Conservation (phyloP, 2,888 invertebrate species). For the Rhyacophila evoluta region DNA sequence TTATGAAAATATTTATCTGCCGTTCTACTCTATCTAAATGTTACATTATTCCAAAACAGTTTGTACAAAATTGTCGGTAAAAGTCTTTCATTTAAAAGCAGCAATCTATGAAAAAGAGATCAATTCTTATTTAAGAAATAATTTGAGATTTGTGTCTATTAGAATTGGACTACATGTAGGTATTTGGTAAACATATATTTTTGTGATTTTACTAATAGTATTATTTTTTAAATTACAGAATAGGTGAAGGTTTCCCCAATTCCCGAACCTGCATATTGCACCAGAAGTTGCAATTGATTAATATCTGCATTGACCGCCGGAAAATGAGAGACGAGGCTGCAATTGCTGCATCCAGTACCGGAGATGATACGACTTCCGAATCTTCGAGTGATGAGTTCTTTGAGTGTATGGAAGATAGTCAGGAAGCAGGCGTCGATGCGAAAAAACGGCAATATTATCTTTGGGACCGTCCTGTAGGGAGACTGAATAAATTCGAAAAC, state of each 20-base stretch:
- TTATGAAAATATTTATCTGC: no score
- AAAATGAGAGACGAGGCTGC: conserved; percentile 66
- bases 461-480: conserved; percentile 77
- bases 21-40: no score
- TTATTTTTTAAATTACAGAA: conserved; percentile 65
- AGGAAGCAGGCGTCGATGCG: conserved; percentile 62
- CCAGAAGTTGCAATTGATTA: conserved; percentile 93
- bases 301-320: conserved; percentile 80
- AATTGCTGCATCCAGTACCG: conserved; percentile 61
- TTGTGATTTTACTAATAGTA: neutral
- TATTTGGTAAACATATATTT: no score
- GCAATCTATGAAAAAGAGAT: no score
- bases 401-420: conserved; percentile 77
- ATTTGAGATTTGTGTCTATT: no score
- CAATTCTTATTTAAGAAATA: no score
- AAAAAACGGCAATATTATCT: conserved; percentile 63
- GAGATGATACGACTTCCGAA: conserved; percentile 61
- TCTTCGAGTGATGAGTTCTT: conserved; percentile 82
- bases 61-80: no score
- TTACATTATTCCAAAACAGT: no score
- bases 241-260: conserved; percentile 87
- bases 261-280: conserved; percentile 90
- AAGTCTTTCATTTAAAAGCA: no score
- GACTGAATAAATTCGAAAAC: conserved; percentile 76
- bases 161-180: no score